Conservation (phyloP, 1,140 invertebrate species). For the Lucilia sericata region DNA sequence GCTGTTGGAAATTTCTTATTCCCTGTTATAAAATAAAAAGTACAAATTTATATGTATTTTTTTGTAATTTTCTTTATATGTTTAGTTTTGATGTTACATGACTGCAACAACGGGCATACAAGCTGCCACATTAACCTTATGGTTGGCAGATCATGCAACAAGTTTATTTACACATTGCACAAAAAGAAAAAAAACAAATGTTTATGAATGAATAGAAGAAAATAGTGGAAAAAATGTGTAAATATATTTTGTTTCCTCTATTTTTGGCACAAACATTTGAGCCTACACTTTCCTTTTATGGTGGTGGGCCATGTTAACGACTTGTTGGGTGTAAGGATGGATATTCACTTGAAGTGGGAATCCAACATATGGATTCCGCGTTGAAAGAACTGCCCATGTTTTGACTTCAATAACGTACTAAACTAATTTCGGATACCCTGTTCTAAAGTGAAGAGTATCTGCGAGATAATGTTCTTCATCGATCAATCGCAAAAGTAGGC, state of each 20-base stretch:
- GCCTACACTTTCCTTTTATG: neutral
- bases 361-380: too few relatives aligned
- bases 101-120: neutral
- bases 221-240: neutral
- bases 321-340: neutral
- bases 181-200: neutral
- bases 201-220: neutral
- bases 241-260: neutral
- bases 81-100: neutral
- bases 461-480: too few relatives aligned
- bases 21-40: neutral
- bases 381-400: too few relatives aligned
- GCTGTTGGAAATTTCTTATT: neutral
- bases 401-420: too few relatives aligned
- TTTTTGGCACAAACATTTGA: neutral
- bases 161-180: slow-evolving; percentile 24
- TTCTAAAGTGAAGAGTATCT: too few relatives aligned
- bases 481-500: too few relatives aligned
- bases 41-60: neutral
- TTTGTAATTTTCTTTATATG: neutral
- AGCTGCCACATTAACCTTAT: neutral
- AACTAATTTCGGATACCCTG: too few relatives aligned
- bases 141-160: slow-evolving; percentile 22
- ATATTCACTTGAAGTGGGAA: neutral
- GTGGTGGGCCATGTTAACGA: neutral